Evolutionary conservation across 2,113 vertebrate species (phyloP).

Genomic region (Microcebus murinus): DNA sequence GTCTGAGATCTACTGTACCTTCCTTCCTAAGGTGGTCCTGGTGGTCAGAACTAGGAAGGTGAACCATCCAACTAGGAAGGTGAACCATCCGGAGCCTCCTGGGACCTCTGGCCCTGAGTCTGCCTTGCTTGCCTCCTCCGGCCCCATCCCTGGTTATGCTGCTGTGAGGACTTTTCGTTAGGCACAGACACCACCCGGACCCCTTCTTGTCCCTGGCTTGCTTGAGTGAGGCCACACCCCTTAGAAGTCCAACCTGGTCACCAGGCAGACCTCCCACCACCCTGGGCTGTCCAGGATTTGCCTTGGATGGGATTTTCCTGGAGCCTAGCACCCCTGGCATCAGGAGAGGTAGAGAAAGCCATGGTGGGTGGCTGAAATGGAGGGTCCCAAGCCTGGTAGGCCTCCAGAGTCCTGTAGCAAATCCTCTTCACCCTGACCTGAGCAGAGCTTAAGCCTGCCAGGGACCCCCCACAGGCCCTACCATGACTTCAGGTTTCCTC

Average conservation of each 20-base stretch:
- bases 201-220: background rate
- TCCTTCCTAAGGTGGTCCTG: background rate
- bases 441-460: background rate
- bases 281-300: background rate
- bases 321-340: background rate
- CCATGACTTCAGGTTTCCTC: background rate
- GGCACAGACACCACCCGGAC: background rate
- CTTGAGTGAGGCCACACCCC: background rate
- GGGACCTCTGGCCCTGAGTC: background rate
- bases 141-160: background rate
- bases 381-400: background rate
- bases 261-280: background rate
- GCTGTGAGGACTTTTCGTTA: background rate
- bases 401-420: background rate
- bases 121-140: background rate
- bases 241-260: background rate
- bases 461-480: background rate
- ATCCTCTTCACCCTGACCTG: background rate
- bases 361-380: background rate
- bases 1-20: background rate
- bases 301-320: background rate
- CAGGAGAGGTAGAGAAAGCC: background rate
- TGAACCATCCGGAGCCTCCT: background rate
- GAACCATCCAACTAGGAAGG: background rate
- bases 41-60: background rate